Base-by-base conservation (phyloP, 2,797 vertebrate genomes). In the Sarcoramphus papa region DNA sequence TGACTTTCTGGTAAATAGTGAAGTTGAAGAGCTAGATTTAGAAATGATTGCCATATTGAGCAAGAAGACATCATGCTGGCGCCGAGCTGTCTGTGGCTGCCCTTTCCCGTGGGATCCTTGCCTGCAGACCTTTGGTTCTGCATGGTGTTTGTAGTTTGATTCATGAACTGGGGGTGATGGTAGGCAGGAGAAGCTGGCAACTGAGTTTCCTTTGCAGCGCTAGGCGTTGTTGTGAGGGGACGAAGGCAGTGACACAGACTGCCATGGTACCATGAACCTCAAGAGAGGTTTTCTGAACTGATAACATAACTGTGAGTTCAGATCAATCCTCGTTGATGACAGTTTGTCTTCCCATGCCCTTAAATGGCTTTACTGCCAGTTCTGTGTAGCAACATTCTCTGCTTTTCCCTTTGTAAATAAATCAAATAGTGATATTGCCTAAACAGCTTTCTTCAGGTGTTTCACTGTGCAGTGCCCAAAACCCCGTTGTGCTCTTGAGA, bases 311-410 rank as follows among this genome's bases (percentile, higher is more conserved):
- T 45, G 8, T 31, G 37, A 57, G 11, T 50, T 70, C 57, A 33
- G 16, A 47, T 53, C 20, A 12, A 1, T 51, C 37, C 30, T 69
- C 1, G 0, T 6, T 35, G 22, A 10, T 35, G 16, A 19, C 15
- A 37, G 30, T 62, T 63, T 73, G 33, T 41, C 19, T 24, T 64
- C 35, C 23, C 6, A 3, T 50, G 28, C 63, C 11, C 25, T 60
- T 70, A 30, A 20, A 28, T 23, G 53, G 12, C 27, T 47, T 24
- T 56, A 5, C 28, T 51, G 27, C 30, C 35, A 47, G 22, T 65
- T 60, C 18, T 67, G 35, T 30, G 10, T 45, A 28, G 85, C 50
- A 50, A 28, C 7, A 1, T 60, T 62, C 43, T 45, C 20, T 57
- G 37, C 59, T 62, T 40, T 67, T 75, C n/a, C 24, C 10, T 76